phyloP scores from a whole-genome alignment of 1,140 invertebrate species.

The Aphaenogaster floridana region DNA sequence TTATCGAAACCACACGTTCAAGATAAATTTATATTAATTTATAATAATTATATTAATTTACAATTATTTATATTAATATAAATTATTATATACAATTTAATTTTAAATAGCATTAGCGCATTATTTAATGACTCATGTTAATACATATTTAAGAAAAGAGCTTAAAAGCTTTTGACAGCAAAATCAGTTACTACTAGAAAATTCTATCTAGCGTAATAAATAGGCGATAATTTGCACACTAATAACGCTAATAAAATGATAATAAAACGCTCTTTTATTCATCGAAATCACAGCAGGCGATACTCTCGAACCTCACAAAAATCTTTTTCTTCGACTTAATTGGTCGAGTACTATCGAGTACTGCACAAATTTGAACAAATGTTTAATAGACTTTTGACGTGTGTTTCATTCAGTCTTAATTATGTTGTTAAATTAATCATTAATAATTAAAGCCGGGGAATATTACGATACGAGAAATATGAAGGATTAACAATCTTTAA shows the following conservation, averaged over 20 bases:
- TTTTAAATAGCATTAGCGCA: neutral
- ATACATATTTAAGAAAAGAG: neutral
- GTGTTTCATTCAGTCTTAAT: neutral
- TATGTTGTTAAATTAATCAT: neutral
- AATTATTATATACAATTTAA: neutral
- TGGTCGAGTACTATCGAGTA: neutral
- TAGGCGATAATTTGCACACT: neutral
- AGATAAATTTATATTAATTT: neutral
- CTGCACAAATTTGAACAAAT: neutral
- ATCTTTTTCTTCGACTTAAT: constrained; percentile 5
- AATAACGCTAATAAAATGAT: neutral
- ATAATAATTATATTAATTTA: too few relatives aligned
- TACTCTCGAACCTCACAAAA: constrained; percentile 33
- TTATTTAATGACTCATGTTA: neutral
- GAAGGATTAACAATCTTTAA: constrained; percentile 32
- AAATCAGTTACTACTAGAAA: neutral
- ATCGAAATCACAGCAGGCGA: neutral
- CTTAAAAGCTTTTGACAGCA: neutral
- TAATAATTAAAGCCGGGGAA: constrained; percentile 2
- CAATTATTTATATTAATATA: neutral
- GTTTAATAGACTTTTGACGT: neutral
- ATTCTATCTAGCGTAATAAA: neutral
- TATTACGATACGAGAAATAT: constrained; percentile 35
- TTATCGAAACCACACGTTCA: neutral
- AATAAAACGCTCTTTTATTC: constrained; percentile 2